Base-by-base conservation (phyloP, 2,113 vertebrate species). In the Arenaria interpres region DNA sequence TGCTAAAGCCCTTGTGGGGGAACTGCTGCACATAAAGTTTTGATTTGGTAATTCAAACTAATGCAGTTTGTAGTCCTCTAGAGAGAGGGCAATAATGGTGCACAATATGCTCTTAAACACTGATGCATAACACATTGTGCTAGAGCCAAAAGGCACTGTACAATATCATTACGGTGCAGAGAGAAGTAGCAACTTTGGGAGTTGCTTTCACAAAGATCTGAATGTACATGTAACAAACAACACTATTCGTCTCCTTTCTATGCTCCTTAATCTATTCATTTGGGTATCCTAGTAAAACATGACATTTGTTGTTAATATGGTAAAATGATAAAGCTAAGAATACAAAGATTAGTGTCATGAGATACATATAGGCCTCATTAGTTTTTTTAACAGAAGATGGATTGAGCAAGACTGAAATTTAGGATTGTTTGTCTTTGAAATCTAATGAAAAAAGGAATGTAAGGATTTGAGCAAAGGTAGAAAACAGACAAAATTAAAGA, bases 41-140 rank as follows among this genome's bases (percentile, higher is more conserved):
- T 97, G 98, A 98, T 98, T 98, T 98, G 97, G 98, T 98, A 97
- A 98, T 98, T 98, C 97, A 98, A 98, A 97, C 98, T 98, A 98
- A 98, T 97, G 97, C 96, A 97, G 98, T 98, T 98, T 98, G 98
- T 97, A 97, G 98, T 98, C 96, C 98, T 98, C 98, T 90, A 96
- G 99, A 98, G 98, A 98, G 96, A 97, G 97, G 96, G 96, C 98
- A 97, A 97, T 98, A 98, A 98, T 98, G 97, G 97, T 96, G 95
- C 97, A 98, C 97, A 98, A 98, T 98, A 98, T 98, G 98, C 98
- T 98, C 98, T 98, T 98, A 98, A 98, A 98, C 97, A 93, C 95
- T 98, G 98, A 98, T 98, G 98, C 98, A 97, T 98, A 98, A 99
- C 98, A 98, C 97, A 97, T 98, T 98, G 98, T 97, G 98, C 96